Percentiles rank a stretch among this genome's conserved stretches.
These are phyloP conservation scores for Epinephelus cyanopodus DNA, from an alignment of 2,113 vertebrate genomes.

Conservation along the genomic window DNA sequence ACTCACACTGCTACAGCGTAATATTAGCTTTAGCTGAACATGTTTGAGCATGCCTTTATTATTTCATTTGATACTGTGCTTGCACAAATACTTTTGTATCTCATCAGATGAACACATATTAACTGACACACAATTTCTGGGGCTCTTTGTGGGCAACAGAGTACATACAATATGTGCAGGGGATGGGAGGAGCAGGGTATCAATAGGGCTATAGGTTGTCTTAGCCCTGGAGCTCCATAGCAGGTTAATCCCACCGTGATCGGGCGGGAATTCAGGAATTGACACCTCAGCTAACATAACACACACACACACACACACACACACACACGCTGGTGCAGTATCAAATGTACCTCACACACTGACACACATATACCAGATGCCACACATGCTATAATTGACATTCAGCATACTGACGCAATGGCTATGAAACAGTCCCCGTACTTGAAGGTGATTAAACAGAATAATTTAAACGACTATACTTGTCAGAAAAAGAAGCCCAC, in stretches of 20 bases:
- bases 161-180: too few species aligned
- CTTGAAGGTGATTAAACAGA: slow-evolving; percentile 9
- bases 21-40: background rate
- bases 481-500: background rate
- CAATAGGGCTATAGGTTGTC: background rate
- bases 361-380: slow-evolving; percentile 19
- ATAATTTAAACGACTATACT: slow-evolving; percentile 1
- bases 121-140: background rate
- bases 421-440: background rate
- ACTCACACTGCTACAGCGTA: background rate
- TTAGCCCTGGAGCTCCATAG: background rate
- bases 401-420: slow-evolving; percentile 43
- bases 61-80: background rate
- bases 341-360: slow-evolving; percentile 27
- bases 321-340: slow-evolving; percentile 4
- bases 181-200: background rate
- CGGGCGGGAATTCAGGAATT: slow-evolving; percentile 1
- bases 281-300: slow-evolving; percentile 34
- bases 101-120: background rate
- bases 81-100: background rate
- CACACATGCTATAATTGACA: slow-evolving; percentile 39
- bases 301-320: slow-evolving; percentile 21
- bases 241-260: slow-evolving; percentile 10
- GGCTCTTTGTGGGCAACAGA: background rate
- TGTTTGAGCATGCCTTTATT: background rate